Evolutionary conservation across 2,113 vertebrate species (phyloP).

Genomic region (Bubo scandiacus): DNA sequence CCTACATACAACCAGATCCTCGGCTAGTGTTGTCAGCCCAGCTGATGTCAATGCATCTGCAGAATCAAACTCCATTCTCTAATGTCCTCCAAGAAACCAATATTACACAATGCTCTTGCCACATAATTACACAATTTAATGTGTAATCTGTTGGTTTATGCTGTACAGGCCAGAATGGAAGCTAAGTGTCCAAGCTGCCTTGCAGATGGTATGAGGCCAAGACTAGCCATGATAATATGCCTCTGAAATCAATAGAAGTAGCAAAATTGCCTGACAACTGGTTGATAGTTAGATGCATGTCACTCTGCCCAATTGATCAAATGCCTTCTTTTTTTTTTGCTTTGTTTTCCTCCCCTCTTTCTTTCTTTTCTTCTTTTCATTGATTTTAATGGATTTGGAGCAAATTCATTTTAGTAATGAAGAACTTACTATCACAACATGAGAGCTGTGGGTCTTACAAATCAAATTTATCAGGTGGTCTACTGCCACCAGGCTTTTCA

Average conservation of each 20-base stretch:
- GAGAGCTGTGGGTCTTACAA: neutral
- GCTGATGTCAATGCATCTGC: neutral
- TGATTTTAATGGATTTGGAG: neutral
- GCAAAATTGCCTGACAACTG: neutral
- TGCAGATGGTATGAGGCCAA: neutral
- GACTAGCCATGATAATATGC: neutral
- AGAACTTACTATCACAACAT: neutral
- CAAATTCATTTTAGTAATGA: neutral
- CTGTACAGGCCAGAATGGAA: neutral
- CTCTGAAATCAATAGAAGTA: neutral
- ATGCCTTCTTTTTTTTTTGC: too few relatives aligned
- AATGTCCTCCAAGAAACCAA: neutral
- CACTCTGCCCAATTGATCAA: neutral
- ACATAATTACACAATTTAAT: neutral
- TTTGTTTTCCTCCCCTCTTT: fast-evolving
- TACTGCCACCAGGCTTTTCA: neutral
- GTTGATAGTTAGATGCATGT: neutral
- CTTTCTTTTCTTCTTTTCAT: neutral
- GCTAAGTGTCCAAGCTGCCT: neutral
- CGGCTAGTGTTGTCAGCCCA: neutral
- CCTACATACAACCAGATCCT: neutral
- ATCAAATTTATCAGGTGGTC: neutral
- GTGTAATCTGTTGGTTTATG: neutral
- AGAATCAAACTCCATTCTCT: neutral
- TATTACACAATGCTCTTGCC: neutral